Evolutionary conservation across 2,113 vertebrate genomes (phyloP).

Genomic region (Lanius collurio): DNA sequence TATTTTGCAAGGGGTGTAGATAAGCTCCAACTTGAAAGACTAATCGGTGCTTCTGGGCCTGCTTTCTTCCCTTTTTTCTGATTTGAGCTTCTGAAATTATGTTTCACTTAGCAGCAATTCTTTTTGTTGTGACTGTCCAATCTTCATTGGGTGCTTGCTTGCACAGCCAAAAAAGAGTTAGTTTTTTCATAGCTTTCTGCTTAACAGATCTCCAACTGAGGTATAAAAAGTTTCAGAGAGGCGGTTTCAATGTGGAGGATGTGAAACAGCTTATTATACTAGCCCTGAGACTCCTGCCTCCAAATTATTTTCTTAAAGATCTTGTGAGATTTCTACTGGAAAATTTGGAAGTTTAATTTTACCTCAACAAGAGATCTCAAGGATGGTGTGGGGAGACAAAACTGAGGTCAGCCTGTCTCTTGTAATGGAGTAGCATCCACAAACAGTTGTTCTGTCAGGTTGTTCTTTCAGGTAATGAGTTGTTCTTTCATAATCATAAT

Average conservation of each 20-base stretch:
- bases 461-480: background rate
- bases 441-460: background rate
- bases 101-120: background rate
- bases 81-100: background rate
- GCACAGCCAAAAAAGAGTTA: background rate
- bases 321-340: background rate
- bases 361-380: background rate
- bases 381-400: background rate
- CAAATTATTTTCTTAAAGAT: background rate
- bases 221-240: conserved; percentile 4
- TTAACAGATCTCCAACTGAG: background rate
- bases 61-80: background rate
- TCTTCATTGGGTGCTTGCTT: background rate
- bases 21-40: background rate
- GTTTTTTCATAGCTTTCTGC: background rate
- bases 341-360: background rate
- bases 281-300: background rate
- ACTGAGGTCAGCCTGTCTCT: background rate
- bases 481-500: background rate
- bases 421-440: background rate
- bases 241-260: background rate
- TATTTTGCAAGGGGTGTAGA: background rate
- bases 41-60: background rate
- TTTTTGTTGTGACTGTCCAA: background rate
- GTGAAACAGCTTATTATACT: background rate